Percentiles rank a stretch among this genome's conserved stretches.
phyloP scores from a whole-genome alignment of 1,140 invertebrate genomes.

The Ceratina japonica region DNA sequence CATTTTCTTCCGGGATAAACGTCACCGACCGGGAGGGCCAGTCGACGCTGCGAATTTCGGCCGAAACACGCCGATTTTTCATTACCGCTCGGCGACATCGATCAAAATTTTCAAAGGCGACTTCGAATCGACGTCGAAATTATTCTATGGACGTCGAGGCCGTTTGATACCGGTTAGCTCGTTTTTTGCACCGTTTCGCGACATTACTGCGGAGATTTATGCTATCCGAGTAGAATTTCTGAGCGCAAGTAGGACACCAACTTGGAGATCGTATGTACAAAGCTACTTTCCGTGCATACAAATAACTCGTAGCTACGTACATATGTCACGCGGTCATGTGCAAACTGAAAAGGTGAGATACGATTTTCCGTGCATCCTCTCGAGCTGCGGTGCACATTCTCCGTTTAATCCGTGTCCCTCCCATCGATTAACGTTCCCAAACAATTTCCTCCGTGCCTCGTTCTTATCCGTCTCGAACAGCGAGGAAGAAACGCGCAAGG shows the following conservation, averaged over 20 bases:
- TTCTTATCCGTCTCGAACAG: too few relatives aligned
- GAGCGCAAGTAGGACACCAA: slow-evolving; percentile 7
- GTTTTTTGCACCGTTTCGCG: not conserved
- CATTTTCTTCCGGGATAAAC: slow-evolving; percentile 51
- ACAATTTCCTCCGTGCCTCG: not conserved
- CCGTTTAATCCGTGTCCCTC: not conserved
- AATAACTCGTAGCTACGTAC: not conserved
- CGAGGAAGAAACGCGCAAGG: not conserved
- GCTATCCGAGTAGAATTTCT: too few relatives aligned
- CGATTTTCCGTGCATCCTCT: not conserved
- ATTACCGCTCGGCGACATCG: too few relatives aligned
- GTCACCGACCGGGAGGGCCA: slow-evolving; percentile 3
- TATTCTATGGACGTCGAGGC: too few relatives aligned
- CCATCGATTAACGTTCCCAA: not conserved
- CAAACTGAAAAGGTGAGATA: slow-evolving; percentile 3
- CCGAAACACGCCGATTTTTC: not conserved
- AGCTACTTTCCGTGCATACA: not conserved
- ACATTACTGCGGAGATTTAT: not conserved
- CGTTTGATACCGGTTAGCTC: not conserved
- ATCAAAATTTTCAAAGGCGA: not conserved
- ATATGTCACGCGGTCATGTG: not conserved
- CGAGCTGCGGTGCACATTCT: not conserved
- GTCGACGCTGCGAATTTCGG: slow-evolving; percentile 24
- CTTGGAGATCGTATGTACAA: not conserved
- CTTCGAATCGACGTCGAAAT: not conserved